Conservation (phyloP, 1,140 invertebrate genomes). For the Drosophila kikkawai region DNA sequence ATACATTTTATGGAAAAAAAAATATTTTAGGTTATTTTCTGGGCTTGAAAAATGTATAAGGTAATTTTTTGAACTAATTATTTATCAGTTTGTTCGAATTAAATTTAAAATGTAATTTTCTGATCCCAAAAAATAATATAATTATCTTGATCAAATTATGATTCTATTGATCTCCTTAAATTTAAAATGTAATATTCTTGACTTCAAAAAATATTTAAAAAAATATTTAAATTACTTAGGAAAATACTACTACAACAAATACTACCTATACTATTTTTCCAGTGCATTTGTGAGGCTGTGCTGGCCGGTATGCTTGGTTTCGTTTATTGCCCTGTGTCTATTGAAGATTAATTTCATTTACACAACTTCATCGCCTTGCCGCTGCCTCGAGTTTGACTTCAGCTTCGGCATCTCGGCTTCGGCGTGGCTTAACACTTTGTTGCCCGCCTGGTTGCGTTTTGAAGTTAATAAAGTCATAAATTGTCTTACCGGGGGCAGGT, state of each 20-base stretch:
- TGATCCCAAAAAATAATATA: too few relatives aligned
- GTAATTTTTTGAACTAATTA: not conserved
- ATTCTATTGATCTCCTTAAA: too few relatives aligned
- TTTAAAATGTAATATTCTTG: too few relatives aligned
- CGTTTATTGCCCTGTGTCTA: slow-evolving; percentile 83
- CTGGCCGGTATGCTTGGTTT: slow-evolving; percentile 42
- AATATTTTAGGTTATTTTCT: not conserved
- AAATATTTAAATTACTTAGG: too few relatives aligned
- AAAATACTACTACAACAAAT: too few relatives aligned
- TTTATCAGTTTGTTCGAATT: too few relatives aligned
- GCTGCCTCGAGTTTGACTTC: slow-evolving; percentile 10
- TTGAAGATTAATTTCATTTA: slow-evolving; percentile 84
- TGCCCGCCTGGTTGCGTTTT: slow-evolving; percentile 74
- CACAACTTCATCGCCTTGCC: slow-evolving; percentile 79
- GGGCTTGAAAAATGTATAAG: not conserved
- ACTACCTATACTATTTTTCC: not conserved
- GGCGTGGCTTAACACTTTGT: slow-evolving; percentile 75
- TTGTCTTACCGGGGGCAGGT: slow-evolving; percentile 72
- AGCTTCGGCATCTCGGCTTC: slow-evolving; percentile 1
- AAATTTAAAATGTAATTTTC: too few relatives aligned
- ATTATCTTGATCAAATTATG: too few relatives aligned
- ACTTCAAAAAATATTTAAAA: too few relatives aligned
- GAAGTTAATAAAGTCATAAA: slow-evolving; percentile 83
- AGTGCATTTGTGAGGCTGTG: slow-evolving; percentile 38
- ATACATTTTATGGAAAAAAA: not conserved